Conservation (phyloP, 2,888 invertebrate genomes). For the Eubasilissa splendida region DNA sequence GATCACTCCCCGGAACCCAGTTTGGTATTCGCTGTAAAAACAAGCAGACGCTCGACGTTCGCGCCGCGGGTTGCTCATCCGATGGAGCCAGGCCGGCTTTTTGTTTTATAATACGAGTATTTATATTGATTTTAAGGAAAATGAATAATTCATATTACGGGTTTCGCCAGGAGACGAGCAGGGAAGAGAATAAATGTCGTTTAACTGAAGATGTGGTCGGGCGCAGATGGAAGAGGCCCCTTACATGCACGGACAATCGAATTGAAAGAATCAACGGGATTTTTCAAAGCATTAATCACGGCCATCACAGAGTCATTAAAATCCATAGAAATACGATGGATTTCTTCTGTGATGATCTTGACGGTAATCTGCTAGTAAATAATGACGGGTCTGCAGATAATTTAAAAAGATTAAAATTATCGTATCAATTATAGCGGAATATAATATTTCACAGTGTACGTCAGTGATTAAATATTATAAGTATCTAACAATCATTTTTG, state of each 20-base stretch:
- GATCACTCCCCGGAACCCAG: background rate
- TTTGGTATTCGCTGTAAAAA: slow-evolving; percentile 16
- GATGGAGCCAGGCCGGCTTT: slow-evolving; percentile 47
- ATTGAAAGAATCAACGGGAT: background rate
- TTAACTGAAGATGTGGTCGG: background rate
- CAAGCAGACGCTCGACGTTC: slow-evolving; percentile 12
- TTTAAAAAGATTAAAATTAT: too few species aligned
- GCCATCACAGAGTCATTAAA: background rate
- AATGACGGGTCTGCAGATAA: too few species aligned
- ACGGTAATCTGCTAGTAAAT: too few species aligned
- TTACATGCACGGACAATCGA: background rate
- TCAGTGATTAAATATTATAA: too few species aligned
- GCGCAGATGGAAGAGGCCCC: background rate
- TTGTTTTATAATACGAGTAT: slow-evolving; percentile 51
- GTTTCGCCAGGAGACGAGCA: slow-evolving; percentile 1
- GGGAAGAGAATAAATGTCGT: background rate
- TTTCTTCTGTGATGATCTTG: background rate
- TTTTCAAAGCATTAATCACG: slow-evolving; percentile 5
- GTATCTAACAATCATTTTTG: too few species aligned
- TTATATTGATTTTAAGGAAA: slow-evolving; percentile 51
- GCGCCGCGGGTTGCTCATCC: slow-evolving; percentile 19
- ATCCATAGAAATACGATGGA: background rate
- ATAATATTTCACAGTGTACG: too few species aligned
- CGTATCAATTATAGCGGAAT: too few species aligned
- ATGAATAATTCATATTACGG: slow-evolving; percentile 54